These are phyloP conservation scores for Trichoplusia ni DNA, from an alignment of 1,140 invertebrate genomes.

Conservation along the genomic window DNA sequence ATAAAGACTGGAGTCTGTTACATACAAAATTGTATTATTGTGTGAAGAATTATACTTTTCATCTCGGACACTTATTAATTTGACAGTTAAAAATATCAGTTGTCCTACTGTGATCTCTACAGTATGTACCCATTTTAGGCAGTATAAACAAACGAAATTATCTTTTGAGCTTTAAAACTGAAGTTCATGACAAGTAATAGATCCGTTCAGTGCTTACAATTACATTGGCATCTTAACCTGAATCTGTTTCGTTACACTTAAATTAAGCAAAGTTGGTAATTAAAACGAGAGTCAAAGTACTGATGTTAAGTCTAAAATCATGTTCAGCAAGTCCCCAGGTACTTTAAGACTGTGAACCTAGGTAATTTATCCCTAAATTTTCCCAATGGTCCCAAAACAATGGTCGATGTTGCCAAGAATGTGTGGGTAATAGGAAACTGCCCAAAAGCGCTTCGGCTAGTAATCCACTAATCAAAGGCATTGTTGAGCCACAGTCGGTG, in stretches of 20 bases:
- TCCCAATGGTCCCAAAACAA: slow-evolving; percentile 12
- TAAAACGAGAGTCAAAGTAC: no score
- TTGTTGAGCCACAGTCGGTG: slow-evolving; percentile 22
- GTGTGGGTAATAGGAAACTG: neutral
- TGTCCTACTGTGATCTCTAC: neutral
- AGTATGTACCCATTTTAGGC: neutral
- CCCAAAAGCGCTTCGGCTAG: slow-evolving; percentile 14
- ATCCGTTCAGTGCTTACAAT: slow-evolving; percentile 1
- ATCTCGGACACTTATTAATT: no score
- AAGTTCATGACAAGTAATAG: slow-evolving; percentile 24
- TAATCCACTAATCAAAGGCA: slow-evolving; percentile 36
- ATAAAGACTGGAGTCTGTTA: no score
- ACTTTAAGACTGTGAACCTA: neutral
- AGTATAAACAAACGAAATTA: slow-evolving; percentile 36
- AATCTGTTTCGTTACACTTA: neutral
- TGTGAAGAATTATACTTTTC: no score
- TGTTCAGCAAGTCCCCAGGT: neutral
- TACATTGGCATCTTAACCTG: neutral
- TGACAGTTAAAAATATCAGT: neutral
- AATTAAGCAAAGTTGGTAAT: no score
- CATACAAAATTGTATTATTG: no score
- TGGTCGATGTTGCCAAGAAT: neutral
- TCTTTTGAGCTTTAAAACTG: slow-evolving; percentile 32
- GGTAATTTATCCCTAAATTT: neutral
- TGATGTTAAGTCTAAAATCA: no score